These are phyloP conservation scores for Holotrichia oblita DNA, from an alignment of 1,140 invertebrate genomes.

Conservation along the genomic window DNA sequence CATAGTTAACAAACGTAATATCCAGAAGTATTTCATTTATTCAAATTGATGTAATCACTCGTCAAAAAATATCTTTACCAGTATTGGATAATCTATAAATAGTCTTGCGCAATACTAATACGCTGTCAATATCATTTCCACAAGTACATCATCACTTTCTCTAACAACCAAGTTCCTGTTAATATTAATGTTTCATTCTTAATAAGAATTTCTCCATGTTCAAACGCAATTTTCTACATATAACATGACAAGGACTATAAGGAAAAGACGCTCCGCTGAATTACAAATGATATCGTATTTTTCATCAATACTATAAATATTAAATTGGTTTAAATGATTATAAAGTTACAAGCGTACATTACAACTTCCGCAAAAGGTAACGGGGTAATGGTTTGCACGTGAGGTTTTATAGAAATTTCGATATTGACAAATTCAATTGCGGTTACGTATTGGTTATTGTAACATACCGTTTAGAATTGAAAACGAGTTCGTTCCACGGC, in stretches of 20 bases:
- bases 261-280: neutral
- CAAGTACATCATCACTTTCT: neutral
- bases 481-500: neutral
- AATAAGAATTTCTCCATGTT: neutral
- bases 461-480: neutral
- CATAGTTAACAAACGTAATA: no score
- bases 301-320: neutral
- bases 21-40: no score
- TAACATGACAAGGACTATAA: neutral
- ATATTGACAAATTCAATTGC: neutral
- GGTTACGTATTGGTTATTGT: neutral
- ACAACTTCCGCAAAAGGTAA: neutral
- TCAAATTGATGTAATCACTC: no score
- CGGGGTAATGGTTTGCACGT: neutral
- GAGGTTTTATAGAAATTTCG: neutral
- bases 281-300: neutral
- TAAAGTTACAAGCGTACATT: constrained; percentile 5
- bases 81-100: no score
- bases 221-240: neutral
- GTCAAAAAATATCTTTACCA: no score
- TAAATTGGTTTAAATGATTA: neutral
- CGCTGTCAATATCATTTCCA: neutral
- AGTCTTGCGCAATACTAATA: neutral
- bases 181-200: neutral
- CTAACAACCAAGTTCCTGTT: neutral